Evolutionary conservation across 2,888 invertebrate species (phyloP), one percentile per base, ranked within the genome.

Genomic region (Xestia c-nigrum): DNA sequence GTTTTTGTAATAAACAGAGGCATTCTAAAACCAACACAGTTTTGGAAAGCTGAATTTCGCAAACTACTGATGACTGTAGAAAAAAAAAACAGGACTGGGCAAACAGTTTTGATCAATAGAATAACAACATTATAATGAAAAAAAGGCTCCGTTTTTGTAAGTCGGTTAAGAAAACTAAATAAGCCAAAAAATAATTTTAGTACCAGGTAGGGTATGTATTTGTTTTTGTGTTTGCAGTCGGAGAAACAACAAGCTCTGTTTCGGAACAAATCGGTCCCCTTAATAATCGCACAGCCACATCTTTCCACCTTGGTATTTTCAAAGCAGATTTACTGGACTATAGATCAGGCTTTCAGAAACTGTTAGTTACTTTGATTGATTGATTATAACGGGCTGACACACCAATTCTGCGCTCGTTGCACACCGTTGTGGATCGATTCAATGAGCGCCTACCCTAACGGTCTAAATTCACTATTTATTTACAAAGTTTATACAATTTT

Each of bases 371-470:
- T 21, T 61, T 72, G 21, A 14, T 72, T 69, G 50, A 76, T 76
- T 76, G 61, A 82, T 72, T 69, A 24, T 81, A 70, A 70, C 70
- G 57, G 66, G 31, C 7, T 14, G 66, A 52, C 76, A 63, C 43
- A 64, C 12, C 16, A 76, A 87, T 83, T 74, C 43, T 57, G 57
- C 80, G 64, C 61, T 61, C 46, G 40, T 24, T 66, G 40, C 50
- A 38, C 80, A 67, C n/a, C 31, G 31, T n/a, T 67, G 63, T 65
- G 31, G 21, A 16, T 50, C 66, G 63, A 63, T 64, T 67, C 83
- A 78, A 52, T 76, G 72, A 82, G 57, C 72, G 68, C 52, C 57
- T 43, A 78, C 72, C 67, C 63, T 86, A 80, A 84, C 82, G 76
- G 78, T 72, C 24, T 57, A 50, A 66, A n/a, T 83, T 47, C 38